A percentile compares a stretch with the other conserved stretches of the same genome.
These are phyloP conservation scores for Saguinus imperator DNA, from an alignment of 2,113 vertebrate genomes.

Conservation along the genomic window DNA sequence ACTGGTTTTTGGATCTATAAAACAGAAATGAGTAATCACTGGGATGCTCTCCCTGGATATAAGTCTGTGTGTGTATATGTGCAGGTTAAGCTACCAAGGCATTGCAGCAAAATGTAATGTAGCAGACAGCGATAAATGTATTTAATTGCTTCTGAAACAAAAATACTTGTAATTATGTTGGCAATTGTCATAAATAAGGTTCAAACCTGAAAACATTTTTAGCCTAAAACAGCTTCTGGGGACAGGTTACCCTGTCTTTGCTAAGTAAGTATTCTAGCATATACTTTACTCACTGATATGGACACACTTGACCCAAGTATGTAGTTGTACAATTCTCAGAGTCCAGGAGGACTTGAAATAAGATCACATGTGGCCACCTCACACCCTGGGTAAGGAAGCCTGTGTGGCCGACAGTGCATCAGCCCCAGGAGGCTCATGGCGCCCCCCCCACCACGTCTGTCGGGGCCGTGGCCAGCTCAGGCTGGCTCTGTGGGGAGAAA, in stretches of 20 bases:
- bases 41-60: background rate
- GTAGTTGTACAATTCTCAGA: too few relatives aligned
- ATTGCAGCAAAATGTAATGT: background rate
- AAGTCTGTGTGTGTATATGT: background rate
- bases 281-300: background rate
- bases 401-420: background rate
- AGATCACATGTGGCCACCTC: rapidly evolving
- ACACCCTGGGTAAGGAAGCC: background rate
- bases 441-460: rapidly evolving
- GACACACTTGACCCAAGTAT: rapidly evolving
- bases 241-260: background rate
- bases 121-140: conserved; percentile 36
- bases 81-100: background rate
- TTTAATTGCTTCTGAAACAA: conserved; percentile 51
- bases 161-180: conserved; percentile 32
- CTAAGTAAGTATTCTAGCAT: rapidly evolving
- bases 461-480: background rate
- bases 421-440: rapidly evolving
- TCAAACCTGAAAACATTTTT: background rate
- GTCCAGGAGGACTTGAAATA: too few relatives aligned
- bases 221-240: background rate
- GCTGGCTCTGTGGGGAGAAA: background rate
- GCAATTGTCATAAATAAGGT: background rate
- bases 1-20: background rate
- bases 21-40: background rate